A percentile compares a stretch with the other conserved stretches of the same genome.
Evolutionary conservation across 2,888 invertebrate species (phyloP).

Genomic region (Lasioglossum leucozonium): DNA sequence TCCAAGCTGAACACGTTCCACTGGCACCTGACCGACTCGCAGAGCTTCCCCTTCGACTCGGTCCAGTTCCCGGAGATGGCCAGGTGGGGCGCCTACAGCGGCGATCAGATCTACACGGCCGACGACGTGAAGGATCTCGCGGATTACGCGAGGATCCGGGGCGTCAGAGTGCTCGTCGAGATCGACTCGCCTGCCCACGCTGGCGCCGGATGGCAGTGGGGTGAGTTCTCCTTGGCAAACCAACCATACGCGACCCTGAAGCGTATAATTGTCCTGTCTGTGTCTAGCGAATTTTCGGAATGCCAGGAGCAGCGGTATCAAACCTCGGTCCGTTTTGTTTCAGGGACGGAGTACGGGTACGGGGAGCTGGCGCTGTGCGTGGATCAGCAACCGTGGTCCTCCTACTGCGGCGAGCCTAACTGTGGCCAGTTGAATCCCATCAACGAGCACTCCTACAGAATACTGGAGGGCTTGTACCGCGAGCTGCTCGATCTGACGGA

Average conservation of each 20-base stretch:
- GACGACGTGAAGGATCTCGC: conserved; percentile 90
- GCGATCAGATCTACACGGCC: conserved; percentile 90
- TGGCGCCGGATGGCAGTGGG: conserved; percentile 95
- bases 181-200: conserved; percentile 96
- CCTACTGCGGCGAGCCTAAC: conserved; percentile 93
- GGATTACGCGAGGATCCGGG: conserved; percentile 91
- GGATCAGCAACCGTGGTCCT: conserved; percentile 92
- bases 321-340: background rate
- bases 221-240: conserved; percentile 78
- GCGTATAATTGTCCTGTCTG: background rate
- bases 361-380: conserved; percentile 93
- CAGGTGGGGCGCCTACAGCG: conserved; percentile 93
- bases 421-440: conserved; percentile 94
- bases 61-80: conserved; percentile 91
- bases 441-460: conserved; percentile 90
- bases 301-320: background rate
- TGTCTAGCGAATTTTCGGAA: background rate
- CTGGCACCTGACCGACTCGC: conserved; percentile 96
- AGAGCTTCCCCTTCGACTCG: conserved; percentile 95
- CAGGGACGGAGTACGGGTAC: conserved; percentile 88
- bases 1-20: conserved; percentile 97
- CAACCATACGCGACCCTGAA: background rate
- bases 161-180: conserved; percentile 94
- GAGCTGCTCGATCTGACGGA: conserved; percentile 91
- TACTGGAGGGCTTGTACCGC: conserved; percentile 90